Evolutionary conservation across 2,888 invertebrate genomes (phyloP).

Genomic region (Drosophila nigritarsus): DNA sequence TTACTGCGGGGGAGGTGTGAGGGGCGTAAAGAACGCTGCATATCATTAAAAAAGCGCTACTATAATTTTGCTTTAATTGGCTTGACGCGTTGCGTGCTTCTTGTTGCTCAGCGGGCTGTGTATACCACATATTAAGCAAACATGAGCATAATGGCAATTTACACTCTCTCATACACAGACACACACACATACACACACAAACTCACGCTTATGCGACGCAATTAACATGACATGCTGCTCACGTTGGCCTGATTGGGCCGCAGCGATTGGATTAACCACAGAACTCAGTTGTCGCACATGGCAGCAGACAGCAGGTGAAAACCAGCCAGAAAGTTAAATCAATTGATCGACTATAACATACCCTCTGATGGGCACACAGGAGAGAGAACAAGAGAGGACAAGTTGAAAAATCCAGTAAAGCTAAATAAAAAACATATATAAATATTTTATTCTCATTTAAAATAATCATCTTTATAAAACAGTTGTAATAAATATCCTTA

Average conservation of each 20-base stretch:
- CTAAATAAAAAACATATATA: neutral
- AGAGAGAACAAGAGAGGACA: neutral
- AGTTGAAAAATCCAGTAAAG: neutral
- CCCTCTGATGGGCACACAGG: neutral
- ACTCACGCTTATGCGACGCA: slow-evolving; percentile 41
- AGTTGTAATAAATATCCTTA: neutral
- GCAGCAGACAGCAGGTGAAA: slow-evolving; percentile 52
- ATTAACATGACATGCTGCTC: slow-evolving; percentile 78
- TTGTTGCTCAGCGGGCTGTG: slow-evolving; percentile 51
- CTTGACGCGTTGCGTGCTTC: slow-evolving; percentile 74
- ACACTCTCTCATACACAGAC: slow-evolving; percentile 42
- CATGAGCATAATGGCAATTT: slow-evolving; percentile 78
- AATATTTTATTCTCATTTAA: neutral
- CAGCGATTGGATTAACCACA: slow-evolving; percentile 75
- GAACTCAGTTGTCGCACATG: slow-evolving; percentile 47
- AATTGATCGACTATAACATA: slow-evolving; percentile 4
- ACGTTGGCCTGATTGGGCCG: slow-evolving; percentile 72
- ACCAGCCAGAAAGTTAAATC: slow-evolving; percentile 8
- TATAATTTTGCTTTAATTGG: slow-evolving; percentile 78
- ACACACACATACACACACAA: slow-evolving; percentile 8
- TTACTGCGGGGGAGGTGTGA: neutral
- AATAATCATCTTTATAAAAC: neutral
- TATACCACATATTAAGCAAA: slow-evolving; percentile 76
- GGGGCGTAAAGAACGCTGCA: slow-evolving; percentile 51
- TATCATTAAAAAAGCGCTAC: slow-evolving; percentile 76